Evolutionary conservation across 2,888 invertebrate genomes (phyloP).

Genomic region (Tribolium freemani): DNA sequence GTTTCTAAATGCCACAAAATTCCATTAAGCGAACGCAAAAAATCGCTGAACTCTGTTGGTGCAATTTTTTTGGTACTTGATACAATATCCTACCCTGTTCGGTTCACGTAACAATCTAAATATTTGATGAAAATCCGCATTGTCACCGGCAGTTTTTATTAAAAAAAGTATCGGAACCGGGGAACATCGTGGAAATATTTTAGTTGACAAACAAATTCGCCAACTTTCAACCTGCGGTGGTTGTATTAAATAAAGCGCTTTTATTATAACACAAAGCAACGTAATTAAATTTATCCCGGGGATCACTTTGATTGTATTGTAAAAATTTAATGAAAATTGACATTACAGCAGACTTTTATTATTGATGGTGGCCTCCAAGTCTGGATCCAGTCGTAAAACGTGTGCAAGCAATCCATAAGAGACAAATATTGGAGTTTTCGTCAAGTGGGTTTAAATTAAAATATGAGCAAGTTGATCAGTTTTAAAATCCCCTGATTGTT

Average conservation of each 20-base stretch:
- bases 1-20: too few relatives aligned
- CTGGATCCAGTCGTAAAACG: neutral
- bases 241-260: neutral
- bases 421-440: neutral
- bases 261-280: neutral
- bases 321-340: neutral
- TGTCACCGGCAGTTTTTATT: too few relatives aligned
- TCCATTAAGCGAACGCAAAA: too few relatives aligned
- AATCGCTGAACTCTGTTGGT: too few relatives aligned
- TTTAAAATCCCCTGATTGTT: neutral
- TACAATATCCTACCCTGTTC: too few relatives aligned
- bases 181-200: neutral
- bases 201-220: neutral
- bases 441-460: neutral
- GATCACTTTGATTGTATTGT: neutral
- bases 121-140: too few relatives aligned
- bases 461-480: neutral
- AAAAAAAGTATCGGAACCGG: neutral
- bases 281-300: neutral
- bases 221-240: neutral
- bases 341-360: neutral
- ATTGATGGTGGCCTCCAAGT: neutral
- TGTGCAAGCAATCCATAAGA: neutral
- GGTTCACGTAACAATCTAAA: too few relatives aligned
- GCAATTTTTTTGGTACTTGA: too few relatives aligned